Conservation (phyloP, 2,888 invertebrate species). For the Shargacucullia verbasci region DNA sequence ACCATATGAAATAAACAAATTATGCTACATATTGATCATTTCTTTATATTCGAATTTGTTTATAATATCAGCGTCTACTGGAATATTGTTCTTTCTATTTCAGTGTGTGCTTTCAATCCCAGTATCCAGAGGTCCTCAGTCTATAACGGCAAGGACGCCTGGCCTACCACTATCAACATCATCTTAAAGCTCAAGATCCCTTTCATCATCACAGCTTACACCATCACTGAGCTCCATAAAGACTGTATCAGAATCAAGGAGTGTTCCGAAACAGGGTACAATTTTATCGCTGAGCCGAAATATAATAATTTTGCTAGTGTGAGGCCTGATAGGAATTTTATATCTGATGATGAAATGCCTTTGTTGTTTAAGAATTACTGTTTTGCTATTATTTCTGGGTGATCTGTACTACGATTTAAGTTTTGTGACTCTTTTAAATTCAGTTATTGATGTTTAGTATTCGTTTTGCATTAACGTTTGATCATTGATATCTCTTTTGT, state of each 20-base stretch:
- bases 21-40: no score
- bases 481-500: no score
- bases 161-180: constrained; percentile 90
- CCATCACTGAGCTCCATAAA: constrained; percentile 90
- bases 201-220: constrained; percentile 91
- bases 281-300: constrained; percentile 86
- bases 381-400: constrained; percentile 86
- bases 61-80: no score
- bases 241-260: constrained; percentile 89
- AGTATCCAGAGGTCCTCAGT: constrained; percentile 91
- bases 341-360: constrained; percentile 92
- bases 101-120: constrained; percentile 92
- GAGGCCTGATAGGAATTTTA: constrained; percentile 92
- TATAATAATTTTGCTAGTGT: constrained; percentile 91
- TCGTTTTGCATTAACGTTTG: no score
- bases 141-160: constrained; percentile 90
- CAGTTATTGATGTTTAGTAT: not conserved
- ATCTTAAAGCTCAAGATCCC: constrained; percentile 89
- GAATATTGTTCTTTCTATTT: constrained; percentile 44
- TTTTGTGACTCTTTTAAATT: not conserved
- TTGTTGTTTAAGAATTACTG: constrained; percentile 93
- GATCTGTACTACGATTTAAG: constrained; percentile 9
- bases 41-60: no score
- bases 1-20: no score
- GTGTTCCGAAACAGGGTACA: constrained; percentile 81